Evolutionary conservation across 2,888 invertebrate genomes (phyloP).

Genomic region (Dynastes hyllus): DNA sequence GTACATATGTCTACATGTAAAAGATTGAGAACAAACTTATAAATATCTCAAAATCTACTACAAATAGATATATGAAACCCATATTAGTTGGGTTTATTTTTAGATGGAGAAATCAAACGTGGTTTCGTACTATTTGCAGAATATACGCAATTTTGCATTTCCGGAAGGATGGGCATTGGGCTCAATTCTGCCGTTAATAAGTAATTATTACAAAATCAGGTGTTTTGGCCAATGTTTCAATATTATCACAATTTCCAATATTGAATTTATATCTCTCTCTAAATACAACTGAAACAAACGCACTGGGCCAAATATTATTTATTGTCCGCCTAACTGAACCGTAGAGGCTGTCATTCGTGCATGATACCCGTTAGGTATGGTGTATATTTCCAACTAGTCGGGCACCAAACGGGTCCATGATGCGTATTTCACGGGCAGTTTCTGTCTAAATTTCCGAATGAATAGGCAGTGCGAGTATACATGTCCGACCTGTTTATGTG

Average conservation of each 20-base stretch:
- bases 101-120: too few species aligned
- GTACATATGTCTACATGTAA: too few species aligned
- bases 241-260: constrained; percentile 2
- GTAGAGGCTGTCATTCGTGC: background rate
- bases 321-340: constrained; percentile 8
- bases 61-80: too few species aligned
- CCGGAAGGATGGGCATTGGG: too few species aligned
- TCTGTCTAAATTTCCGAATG: background rate
- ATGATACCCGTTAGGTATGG: background rate
- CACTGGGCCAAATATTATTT: constrained; percentile 3
- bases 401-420: background rate
- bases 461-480: background rate
- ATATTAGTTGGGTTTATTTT: too few species aligned
- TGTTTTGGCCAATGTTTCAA: background rate
- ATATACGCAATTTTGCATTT: too few species aligned
- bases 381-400: background rate
- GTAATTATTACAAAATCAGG: background rate
- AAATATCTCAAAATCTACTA: too few species aligned
- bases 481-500: background rate
- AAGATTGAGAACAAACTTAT: too few species aligned
- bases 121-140: too few species aligned
- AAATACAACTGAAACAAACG: background rate
- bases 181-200: background rate
- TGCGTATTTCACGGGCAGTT: constrained; percentile 15
- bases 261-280: background rate